Evolutionary conservation across 2,888 invertebrate species (phyloP).

Genomic region (Hesperia comma): DNA sequence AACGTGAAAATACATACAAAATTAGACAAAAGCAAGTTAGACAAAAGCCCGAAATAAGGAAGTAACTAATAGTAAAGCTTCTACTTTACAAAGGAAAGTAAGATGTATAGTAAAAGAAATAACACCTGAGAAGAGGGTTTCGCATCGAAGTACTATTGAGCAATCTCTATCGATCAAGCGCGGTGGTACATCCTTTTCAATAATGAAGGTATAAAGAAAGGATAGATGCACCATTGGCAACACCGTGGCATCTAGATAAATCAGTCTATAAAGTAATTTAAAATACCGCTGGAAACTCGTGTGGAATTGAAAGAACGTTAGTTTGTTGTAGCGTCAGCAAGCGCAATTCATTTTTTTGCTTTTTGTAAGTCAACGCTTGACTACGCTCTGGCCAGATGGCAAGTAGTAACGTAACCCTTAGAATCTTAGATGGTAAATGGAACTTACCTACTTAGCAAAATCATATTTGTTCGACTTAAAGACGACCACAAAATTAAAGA

Average conservation of each 20-base stretch:
- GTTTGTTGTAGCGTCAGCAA: constrained; percentile 29
- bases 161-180: constrained; percentile 13
- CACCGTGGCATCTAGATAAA: constrained; percentile 26
- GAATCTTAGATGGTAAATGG: too few species aligned
- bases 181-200: constrained; percentile 22
- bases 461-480: too few species aligned
- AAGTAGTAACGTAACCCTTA: too few species aligned
- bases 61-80: not conserved
- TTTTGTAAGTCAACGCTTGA: too few species aligned
- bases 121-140: not conserved
- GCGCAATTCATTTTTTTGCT: too few species aligned
- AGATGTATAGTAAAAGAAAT: not conserved
- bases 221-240: constrained; percentile 12
- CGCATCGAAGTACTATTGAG: not conserved
- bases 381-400: too few species aligned
- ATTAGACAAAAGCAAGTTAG: too few species aligned
- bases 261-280: constrained; percentile 38
- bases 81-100: not conserved
- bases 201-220: constrained; percentile 17
- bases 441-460: too few species aligned
- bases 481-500: too few species aligned
- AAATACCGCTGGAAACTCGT: constrained; percentile 36
- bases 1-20: too few species aligned
- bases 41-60: too few species aligned
- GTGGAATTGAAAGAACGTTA: constrained; percentile 34